Percentiles rank a stretch among this genome's conserved stretches.
Evolutionary conservation across 1,140 invertebrate genomes (phyloP).

Genomic region (Schlechtendalia chinensis): DNA sequence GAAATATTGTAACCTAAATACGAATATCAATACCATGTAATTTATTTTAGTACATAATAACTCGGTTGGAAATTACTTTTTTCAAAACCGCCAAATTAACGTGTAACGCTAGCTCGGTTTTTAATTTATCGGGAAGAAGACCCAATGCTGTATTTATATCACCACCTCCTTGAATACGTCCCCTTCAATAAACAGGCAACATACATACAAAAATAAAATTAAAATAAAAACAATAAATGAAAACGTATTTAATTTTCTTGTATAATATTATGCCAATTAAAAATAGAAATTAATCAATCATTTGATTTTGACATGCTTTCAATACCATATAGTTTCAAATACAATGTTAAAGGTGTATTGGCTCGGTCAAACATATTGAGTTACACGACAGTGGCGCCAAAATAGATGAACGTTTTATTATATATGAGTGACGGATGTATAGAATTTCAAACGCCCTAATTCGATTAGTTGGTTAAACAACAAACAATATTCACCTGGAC

Average conservation of each 20-base stretch:
- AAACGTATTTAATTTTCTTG: not conserved
- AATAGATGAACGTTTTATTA: not conserved
- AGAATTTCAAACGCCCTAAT: slow-evolving; percentile 11
- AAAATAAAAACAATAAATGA: too few species aligned
- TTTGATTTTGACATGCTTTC: slow-evolving; percentile 4
- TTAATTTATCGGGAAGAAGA: slow-evolving; percentile 90
- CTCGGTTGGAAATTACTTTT: slow-evolving; percentile 66
- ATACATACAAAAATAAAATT: too few species aligned
- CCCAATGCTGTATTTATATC: slow-evolving; percentile 93
- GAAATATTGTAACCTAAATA: slow-evolving; percentile 64
- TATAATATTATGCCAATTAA: not conserved
- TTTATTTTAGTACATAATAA: not conserved
- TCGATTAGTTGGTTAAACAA: slow-evolving; percentile 34
- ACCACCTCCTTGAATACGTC: slow-evolving; percentile 90
- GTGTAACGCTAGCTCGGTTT: slow-evolving; percentile 92
- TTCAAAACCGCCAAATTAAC: slow-evolving; percentile 93
- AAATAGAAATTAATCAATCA: slow-evolving; percentile 32
- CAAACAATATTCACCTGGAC: slow-evolving; percentile 65
- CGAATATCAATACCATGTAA: not conserved
- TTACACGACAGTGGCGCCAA: slow-evolving; percentile 17
- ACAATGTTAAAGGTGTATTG: not conserved
- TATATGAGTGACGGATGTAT: not conserved
- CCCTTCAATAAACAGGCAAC: slow-evolving; percentile 60
- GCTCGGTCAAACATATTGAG: not conserved
- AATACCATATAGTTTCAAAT: not conserved